These are phyloP conservation scores for Agonum fuliginosum DNA, from an alignment of 2,888 invertebrate species.

Conservation along the genomic window DNA sequence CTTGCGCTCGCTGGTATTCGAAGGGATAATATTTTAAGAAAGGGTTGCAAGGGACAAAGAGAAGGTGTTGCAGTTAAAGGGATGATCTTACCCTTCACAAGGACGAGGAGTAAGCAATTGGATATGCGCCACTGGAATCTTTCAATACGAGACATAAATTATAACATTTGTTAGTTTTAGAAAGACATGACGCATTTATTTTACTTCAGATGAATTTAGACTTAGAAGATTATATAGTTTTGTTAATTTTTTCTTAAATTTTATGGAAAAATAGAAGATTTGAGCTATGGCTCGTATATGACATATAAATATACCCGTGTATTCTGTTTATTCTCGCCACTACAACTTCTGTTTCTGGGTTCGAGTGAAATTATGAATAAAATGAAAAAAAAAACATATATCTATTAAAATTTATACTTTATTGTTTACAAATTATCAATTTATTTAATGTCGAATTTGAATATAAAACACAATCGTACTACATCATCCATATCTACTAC, in stretches of 20 bases:
- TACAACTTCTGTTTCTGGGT: too few species aligned
- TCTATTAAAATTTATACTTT: too few species aligned
- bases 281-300: too few species aligned
- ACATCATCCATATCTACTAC: too few species aligned
- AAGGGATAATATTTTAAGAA: not conserved
- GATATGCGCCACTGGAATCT: conserved; percentile 9
- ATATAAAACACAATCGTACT: too few species aligned
- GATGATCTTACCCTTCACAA: conserved; percentile 41
- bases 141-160: conserved; percentile 39
- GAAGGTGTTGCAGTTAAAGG: conserved; percentile 52
- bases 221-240: not conserved
- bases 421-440: too few species aligned
- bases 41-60: conserved; percentile 40
- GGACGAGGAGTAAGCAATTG: conserved; percentile 7
- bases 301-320: too few species aligned
- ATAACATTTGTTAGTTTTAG: not conserved
- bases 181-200: not conserved
- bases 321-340: too few species aligned
- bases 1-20: not conserved
- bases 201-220: not conserved
- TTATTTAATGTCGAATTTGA: too few species aligned
- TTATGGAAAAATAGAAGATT: not conserved
- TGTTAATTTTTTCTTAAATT: too few species aligned
- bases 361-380: too few species aligned
- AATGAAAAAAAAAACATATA: too few species aligned